These are phyloP conservation scores for Stramonita haemastoma DNA, from an alignment of 2,888 invertebrate species.

Conservation along the genomic window DNA sequence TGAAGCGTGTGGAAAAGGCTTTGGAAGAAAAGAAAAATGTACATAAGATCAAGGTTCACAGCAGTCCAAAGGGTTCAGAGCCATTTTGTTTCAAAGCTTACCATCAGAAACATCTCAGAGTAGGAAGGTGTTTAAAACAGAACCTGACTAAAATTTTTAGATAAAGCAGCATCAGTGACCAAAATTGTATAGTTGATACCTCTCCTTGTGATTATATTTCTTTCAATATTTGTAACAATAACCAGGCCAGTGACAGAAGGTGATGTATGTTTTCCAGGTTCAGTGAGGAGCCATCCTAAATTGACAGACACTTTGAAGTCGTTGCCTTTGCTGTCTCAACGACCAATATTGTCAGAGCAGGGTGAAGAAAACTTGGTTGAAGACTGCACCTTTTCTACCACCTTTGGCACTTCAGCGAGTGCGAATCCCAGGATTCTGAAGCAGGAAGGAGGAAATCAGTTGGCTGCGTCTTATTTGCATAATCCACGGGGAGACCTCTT, in stretches of 20 bases:
- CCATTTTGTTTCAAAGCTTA: not conserved
- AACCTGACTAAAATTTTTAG: not conserved
- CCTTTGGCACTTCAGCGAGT: not conserved
- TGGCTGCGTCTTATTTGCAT: not conserved
- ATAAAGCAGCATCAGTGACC: not conserved
- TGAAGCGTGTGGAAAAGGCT: constrained; percentile 4
- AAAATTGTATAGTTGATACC: not conserved
- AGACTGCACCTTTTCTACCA: not conserved
- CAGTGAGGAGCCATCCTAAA: constrained; percentile 3
- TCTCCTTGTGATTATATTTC: not conserved
- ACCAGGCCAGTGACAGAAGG: constrained; percentile 16
- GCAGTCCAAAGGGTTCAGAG: not conserved
- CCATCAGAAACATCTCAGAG: not conserved
- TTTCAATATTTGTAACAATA: not conserved
- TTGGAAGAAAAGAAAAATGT: not conserved
- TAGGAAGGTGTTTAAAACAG: not conserved
- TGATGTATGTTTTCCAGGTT: constrained; percentile 34
- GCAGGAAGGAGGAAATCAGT: not conserved
- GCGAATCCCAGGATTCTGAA: not conserved
- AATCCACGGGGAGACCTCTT: not conserved
- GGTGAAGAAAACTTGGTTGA: not conserved
- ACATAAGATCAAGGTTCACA: constrained; percentile 4
- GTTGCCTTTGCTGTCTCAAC: not conserved
- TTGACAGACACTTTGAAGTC: constrained; percentile 10
- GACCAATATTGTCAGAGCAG: not conserved